Evolutionary conservation across 1,140 invertebrate species (phyloP).

Genomic region (Bombus pascuorum): DNA sequence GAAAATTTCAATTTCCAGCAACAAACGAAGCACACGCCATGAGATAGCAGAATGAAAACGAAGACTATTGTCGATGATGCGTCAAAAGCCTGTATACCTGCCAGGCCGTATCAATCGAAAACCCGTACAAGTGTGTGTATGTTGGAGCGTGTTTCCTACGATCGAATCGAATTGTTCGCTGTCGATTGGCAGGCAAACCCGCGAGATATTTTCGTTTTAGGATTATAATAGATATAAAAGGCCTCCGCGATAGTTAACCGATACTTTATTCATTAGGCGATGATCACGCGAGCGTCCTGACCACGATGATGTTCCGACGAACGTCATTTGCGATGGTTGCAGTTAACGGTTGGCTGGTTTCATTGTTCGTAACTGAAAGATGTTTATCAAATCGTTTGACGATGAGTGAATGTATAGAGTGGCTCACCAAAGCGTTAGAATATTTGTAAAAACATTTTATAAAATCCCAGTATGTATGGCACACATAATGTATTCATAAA

Average conservation of each 20-base stretch:
- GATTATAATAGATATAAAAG: background rate
- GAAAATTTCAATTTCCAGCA: slow-evolving; percentile 50
- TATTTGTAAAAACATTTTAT: too few species aligned
- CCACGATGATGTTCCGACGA: background rate
- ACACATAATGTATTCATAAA: too few species aligned
- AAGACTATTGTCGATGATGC: slow-evolving; percentile 16
- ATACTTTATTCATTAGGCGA: background rate
- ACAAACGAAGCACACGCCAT: background rate
- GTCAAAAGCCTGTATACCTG: background rate
- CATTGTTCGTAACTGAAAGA: too few species aligned
- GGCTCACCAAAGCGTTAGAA: too few species aligned
- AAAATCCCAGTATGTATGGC: too few species aligned
- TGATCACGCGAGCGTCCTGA: background rate
- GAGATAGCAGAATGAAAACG: background rate
- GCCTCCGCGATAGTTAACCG: background rate
- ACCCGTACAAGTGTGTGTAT: too few species aligned
- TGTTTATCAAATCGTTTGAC: too few species aligned
- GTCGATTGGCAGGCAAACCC: background rate
- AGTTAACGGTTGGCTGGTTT: background rate
- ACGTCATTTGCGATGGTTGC: background rate
- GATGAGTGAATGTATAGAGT: too few species aligned
- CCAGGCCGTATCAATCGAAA: slow-evolving; percentile 21
- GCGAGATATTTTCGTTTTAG: background rate
- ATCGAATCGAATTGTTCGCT: background rate
- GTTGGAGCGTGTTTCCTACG: background rate